Conservation (phyloP, 2,888 invertebrate genomes). For the Diaprepes abbreviatus region DNA sequence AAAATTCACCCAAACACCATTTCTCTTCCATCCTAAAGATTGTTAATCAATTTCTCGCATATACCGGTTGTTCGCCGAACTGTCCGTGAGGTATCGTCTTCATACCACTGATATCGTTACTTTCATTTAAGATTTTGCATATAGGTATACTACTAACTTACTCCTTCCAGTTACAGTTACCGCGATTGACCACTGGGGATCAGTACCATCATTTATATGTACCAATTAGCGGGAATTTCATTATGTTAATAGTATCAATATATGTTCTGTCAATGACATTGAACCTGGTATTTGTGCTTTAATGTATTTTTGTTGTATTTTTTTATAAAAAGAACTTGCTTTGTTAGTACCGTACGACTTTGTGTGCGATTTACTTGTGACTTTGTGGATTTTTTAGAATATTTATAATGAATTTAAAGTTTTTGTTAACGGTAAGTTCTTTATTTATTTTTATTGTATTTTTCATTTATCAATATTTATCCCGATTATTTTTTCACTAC, state of each 20-base stretch:
- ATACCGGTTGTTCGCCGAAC: neutral
- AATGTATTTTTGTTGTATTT: neutral
- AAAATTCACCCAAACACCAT: neutral
- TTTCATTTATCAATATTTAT: too few species aligned
- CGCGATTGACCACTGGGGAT: neutral
- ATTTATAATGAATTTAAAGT: neutral
- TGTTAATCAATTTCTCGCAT: conserved; percentile 6
- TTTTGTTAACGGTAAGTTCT: conserved; percentile 4
- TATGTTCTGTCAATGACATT: conserved; percentile 7
- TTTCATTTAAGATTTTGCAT: conserved; percentile 11
- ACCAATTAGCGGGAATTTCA: neutral
- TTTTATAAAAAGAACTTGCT: neutral
- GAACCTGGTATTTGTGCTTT: neutral
- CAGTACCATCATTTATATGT: conserved; percentile 4
- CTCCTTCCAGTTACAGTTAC: neutral
- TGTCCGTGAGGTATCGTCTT: neutral
- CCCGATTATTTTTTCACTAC: too few species aligned
- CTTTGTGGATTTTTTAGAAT: neutral
- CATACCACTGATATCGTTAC: neutral
- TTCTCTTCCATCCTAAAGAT: neutral
- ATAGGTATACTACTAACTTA: neutral
- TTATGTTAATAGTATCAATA: conserved; percentile 3
- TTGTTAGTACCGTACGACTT: neutral
- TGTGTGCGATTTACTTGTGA: neutral
- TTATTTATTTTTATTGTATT: too few species aligned